Evolutionary conservation across 2,888 invertebrate species (phyloP).

Genomic region (Busseola fusca): DNA sequence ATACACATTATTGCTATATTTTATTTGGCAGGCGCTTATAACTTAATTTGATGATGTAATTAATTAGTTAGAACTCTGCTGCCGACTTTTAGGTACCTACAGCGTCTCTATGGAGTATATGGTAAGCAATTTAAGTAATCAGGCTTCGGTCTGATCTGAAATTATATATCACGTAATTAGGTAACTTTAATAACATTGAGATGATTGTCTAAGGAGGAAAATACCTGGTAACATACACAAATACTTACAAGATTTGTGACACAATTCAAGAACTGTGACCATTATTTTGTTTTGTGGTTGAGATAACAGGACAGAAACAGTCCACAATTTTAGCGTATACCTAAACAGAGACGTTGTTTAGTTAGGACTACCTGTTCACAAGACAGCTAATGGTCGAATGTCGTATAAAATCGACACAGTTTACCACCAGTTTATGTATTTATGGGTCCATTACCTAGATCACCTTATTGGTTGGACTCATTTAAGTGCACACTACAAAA

Average conservation of each 20-base stretch:
- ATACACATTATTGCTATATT: slow-evolving; percentile 13
- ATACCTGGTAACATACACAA: neutral
- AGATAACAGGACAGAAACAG: neutral
- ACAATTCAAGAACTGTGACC: neutral
- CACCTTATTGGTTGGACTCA: slow-evolving; percentile 46
- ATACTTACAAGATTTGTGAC: slow-evolving; percentile 3
- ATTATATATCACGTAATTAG: neutral
- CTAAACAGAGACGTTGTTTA: slow-evolving; percentile 12
- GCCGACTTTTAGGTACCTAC: neutral
- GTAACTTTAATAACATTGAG: neutral
- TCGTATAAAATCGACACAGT: slow-evolving; percentile 17
- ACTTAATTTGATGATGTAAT: neutral
- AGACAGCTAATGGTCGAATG: slow-evolving; percentile 12
- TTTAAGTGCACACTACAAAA: slow-evolving; percentile 47
- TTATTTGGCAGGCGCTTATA: slow-evolving; percentile 31
- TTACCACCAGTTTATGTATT: slow-evolving; percentile 39
- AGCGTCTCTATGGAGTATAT: neutral
- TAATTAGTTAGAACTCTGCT: neutral
- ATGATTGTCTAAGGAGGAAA: neutral
- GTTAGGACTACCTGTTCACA: slow-evolving; percentile 10
- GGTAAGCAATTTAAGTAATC: neutral
- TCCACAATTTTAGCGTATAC: slow-evolving; percentile 2
- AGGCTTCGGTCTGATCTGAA: neutral
- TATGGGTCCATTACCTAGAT: slow-evolving; percentile 51
- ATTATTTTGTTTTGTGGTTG: slow-evolving; percentile 2